Evolutionary conservation across 2,797 vertebrate species (phyloP).

Genomic region (Petrocephalus sullivani): DNA sequence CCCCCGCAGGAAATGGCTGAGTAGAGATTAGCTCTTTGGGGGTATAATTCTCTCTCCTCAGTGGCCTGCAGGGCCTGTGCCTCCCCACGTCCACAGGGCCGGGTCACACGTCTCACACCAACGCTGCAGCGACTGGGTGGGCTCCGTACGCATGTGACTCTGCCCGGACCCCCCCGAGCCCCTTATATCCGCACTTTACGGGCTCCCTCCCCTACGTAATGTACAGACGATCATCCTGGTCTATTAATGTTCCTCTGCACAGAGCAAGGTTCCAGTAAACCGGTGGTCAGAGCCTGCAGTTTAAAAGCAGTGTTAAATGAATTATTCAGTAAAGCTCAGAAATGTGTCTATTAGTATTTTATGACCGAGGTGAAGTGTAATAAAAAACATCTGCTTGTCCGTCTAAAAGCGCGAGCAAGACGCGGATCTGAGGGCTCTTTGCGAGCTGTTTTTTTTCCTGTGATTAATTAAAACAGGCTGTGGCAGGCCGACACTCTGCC

Average conservation of each 20-base stretch:
- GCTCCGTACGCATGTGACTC: neutral
- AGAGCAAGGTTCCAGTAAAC: conserved; percentile 38
- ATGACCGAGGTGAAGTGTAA: conserved; percentile 45
- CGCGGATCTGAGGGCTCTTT: neutral
- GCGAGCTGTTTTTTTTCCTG: neutral
- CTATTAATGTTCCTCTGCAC: conserved; percentile 22
- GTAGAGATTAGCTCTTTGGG: conserved; percentile 11
- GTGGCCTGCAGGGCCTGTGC: neutral
- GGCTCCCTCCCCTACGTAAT: neutral
- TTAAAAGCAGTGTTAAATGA: conserved; percentile 62
- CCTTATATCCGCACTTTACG: neutral
- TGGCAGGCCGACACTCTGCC: neutral
- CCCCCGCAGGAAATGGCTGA: neutral
- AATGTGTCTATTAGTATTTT: conserved; percentile 36
- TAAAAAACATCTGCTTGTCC: conserved; percentile 16
- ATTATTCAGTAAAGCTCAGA: conserved; percentile 58
- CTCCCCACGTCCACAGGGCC: neutral
- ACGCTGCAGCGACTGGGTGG: neutral
- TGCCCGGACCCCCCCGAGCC: neutral
- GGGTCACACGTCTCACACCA: neutral
- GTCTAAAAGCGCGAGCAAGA: neutral
- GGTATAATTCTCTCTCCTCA: conserved; percentile 20
- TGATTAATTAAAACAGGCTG: neutral
- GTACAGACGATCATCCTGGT: neutral
- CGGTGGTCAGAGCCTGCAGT: conserved; percentile 47